Evolutionary conservation across 2,113 vertebrate genomes (phyloP).

Genomic region (Entomyzon cyanotis): DNA sequence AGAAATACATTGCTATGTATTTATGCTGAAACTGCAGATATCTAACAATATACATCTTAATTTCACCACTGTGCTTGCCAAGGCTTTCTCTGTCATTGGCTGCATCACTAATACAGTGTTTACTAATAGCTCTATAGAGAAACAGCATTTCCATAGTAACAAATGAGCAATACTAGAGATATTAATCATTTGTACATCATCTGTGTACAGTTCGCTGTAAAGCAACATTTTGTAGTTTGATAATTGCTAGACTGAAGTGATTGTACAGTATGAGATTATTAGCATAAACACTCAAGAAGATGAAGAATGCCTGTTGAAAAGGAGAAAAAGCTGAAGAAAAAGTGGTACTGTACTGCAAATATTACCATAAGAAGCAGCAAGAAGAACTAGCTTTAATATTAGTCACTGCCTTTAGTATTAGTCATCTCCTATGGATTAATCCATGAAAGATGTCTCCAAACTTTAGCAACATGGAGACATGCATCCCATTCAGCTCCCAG

Average conservation of each 20-base stretch:
- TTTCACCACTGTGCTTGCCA: slow-evolving; percentile 45
- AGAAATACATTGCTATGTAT: not conserved
- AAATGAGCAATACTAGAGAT: slow-evolving; percentile 70
- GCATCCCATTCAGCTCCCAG: not conserved
- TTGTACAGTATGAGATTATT: slow-evolving; percentile 70
- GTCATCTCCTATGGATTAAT: not conserved
- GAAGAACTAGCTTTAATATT: not conserved
- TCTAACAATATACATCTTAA: slow-evolving; percentile 5
- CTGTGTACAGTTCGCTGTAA: slow-evolving; percentile 64
- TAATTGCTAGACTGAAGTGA: slow-evolving; percentile 73
- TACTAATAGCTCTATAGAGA: slow-evolving; percentile 66
- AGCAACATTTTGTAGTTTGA: slow-evolving; percentile 69
- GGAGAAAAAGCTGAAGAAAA: slow-evolving; percentile 1
- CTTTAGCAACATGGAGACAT: not conserved
- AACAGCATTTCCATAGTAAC: slow-evolving; percentile 77
- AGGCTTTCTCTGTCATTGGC: slow-evolving; percentile 62
- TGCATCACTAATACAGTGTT: slow-evolving; percentile 58
- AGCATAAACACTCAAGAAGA: slow-evolving; percentile 73
- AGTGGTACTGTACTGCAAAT: slow-evolving; percentile 19
- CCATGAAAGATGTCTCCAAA: not conserved
- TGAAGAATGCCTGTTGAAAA: slow-evolving; percentile 62
- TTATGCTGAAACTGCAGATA: not conserved
- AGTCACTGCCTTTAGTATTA: not conserved
- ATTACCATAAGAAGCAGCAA: not conserved
- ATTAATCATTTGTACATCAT: slow-evolving; percentile 75